Evolutionary conservation across 2,797 vertebrate species (phyloP), one percentile per base, ranked within the genome.

Genomic region (Dryobates pubescens): DNA sequence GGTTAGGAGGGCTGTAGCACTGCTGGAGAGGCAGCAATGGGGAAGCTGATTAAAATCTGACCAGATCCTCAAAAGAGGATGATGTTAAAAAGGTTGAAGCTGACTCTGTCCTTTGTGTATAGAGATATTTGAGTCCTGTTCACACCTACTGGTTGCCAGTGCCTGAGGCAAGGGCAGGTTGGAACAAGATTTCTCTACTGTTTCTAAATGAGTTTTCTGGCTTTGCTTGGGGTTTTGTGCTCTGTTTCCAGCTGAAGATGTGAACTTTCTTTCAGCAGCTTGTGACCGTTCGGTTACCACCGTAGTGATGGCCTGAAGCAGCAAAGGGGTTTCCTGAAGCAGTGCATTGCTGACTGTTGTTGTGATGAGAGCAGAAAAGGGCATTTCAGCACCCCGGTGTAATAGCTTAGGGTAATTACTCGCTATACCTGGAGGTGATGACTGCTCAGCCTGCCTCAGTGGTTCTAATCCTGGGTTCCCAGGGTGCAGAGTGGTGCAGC

Each of bases 121-220:
- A 86, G 96, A 90, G 95, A n/a, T 92, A 32, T 53, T 81, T 95
- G 90, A 95, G 73, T 95, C 93, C 89, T 89, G 82, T 91, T 96
- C 94, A 81, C 59, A 59, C 94, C 95, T 95, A 92, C 82, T 17
- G 32, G 32, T 92, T 92, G 86, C 85, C 4, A 15, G 70, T 80
- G 89, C 81, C 89, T n/a, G 63, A 79, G 91, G 94, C 92, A 67
- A 86, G 87, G 95, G 67, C 91, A 57, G 81, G 92, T 93, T 95
- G 94, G 83, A 96, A 86, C 95, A 82, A 68, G 45, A 29, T 63
- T 80, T 88, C 61, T 79, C 34, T 68, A 1, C 54, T 67, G 45
- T 82, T 94, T 88, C 80, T 59, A 49, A 68, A 32, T 51, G 56
- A 56, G 59, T 81, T 80, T 77, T 74, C 73, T 29, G 76, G 34